Percentiles rank a stretch among this genome's conserved stretches.
Conservation (phyloP, 2,113 vertebrate species). For the Pachypanchax playfairii region DNA sequence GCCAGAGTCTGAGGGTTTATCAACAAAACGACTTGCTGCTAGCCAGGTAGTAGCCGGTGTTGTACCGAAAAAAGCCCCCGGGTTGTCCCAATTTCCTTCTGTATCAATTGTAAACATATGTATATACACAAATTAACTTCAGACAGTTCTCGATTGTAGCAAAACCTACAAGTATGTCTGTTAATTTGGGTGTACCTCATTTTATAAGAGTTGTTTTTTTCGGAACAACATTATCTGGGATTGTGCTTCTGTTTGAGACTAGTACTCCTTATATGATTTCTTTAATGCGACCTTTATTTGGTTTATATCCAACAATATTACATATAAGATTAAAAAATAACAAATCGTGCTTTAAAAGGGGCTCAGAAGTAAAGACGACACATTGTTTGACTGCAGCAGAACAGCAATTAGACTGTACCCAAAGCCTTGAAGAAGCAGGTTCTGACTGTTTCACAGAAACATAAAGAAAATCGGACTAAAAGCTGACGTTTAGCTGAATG, state of each 20-base stretch:
- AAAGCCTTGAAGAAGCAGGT: not conserved
- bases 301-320: not conserved
- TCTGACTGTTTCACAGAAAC: conserved; percentile 8
- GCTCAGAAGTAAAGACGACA: not conserved
- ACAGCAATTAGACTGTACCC: conserved; percentile 69
- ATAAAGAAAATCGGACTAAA: conserved; percentile 1
- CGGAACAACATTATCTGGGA: not conserved
- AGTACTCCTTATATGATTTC: no score
- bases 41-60: conserved; percentile 38
- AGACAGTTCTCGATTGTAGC: not conserved
- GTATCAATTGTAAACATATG: no score
- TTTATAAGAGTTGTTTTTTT: not conserved
- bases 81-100: no score
- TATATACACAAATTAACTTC: no score
- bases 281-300: rapidly evolving
- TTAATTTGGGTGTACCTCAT: not conserved
- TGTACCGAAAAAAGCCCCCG: not conserved
- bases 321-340: no score
- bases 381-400: conserved; percentile 17
- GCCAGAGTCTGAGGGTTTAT: conserved; percentile 42
- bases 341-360: not conserved
- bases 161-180: not conserved
- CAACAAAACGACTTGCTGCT: conserved; percentile 61
- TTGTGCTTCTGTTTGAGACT: conserved; percentile 9
- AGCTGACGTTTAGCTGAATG: not conserved